A percentile compares a stretch with the other conserved stretches of the same genome.
phyloP scores from a whole-genome alignment of 2,113 vertebrate genomes.

The Corapipo altera region DNA sequence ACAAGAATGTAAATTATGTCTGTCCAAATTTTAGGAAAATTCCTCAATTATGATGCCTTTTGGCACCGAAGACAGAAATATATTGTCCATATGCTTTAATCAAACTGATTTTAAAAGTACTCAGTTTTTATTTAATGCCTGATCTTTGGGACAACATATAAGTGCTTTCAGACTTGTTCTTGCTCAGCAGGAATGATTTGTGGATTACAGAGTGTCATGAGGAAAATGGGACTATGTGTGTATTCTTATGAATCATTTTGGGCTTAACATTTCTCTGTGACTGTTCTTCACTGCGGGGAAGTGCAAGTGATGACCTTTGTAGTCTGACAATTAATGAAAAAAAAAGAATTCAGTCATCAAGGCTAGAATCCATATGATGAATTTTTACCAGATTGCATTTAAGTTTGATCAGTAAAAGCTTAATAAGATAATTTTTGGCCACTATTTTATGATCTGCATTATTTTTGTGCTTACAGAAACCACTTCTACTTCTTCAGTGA shows the following conservation, averaged over 20 bases:
- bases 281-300: not conserved
- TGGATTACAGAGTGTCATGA: not conserved
- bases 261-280: not conserved
- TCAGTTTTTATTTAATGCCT: not conserved
- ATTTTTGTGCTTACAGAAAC: not conserved
- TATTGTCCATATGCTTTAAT: not conserved
- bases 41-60: not conserved
- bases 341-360: not conserved
- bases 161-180: not conserved
- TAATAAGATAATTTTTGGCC: not conserved
- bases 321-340: not conserved
- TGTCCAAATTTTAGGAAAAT: not conserved
- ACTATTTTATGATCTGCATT: not conserved
- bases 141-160: not conserved
- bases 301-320: not conserved
- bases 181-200: not conserved
- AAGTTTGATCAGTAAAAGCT: not conserved
- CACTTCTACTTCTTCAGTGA: not conserved
- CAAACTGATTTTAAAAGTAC: not conserved
- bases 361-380: not conserved
- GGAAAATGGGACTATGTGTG: not conserved
- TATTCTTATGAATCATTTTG: not conserved
- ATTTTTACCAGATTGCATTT: not conserved
- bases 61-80: not conserved
- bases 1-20: not conserved